phyloP scores from a whole-genome alignment of 1,140 invertebrate species.

The Hylaeus anthracinus region DNA sequence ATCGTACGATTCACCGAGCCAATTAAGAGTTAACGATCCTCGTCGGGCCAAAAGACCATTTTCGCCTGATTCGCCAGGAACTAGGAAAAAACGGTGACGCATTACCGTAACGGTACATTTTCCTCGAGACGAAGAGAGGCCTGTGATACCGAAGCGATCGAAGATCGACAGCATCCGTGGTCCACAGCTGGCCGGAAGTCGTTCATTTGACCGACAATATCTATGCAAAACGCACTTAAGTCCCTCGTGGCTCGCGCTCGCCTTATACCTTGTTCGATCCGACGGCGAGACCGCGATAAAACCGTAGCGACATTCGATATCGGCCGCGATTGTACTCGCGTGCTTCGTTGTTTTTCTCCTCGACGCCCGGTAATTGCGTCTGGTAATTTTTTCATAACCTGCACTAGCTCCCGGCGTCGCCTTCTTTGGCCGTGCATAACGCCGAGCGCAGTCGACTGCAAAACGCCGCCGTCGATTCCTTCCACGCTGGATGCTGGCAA shows the following conservation, averaged over 20 bases:
- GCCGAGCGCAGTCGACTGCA: background rate
- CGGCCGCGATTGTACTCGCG: conserved; percentile 12
- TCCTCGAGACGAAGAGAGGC: background rate
- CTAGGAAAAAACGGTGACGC: background rate
- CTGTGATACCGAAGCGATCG: background rate
- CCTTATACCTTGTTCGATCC: background rate
- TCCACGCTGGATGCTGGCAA: background rate
- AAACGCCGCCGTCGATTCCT: background rate
- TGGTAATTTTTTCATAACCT: conserved; percentile 25
- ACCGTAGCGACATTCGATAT: conserved; percentile 10
- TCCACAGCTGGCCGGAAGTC: conserved; percentile 33
- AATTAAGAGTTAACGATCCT: too few species aligned
- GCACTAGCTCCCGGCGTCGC: background rate
- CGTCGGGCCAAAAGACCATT: too few species aligned
- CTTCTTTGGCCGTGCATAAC: conserved; percentile 13
- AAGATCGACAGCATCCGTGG: conserved; percentile 11
- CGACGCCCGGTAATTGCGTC: conserved; percentile 17
- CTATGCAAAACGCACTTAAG: conserved; percentile 33
- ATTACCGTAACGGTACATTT: background rate
- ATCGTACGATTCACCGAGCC: too few species aligned
- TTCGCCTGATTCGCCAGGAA: too few species aligned
- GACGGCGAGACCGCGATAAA: background rate
- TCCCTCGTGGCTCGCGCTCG: background rate
- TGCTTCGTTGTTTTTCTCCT: background rate
- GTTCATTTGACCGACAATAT: conserved; percentile 40